Base-by-base conservation (phyloP, 2,797 vertebrate species). In the Hypotaenidia okinawae region DNA sequence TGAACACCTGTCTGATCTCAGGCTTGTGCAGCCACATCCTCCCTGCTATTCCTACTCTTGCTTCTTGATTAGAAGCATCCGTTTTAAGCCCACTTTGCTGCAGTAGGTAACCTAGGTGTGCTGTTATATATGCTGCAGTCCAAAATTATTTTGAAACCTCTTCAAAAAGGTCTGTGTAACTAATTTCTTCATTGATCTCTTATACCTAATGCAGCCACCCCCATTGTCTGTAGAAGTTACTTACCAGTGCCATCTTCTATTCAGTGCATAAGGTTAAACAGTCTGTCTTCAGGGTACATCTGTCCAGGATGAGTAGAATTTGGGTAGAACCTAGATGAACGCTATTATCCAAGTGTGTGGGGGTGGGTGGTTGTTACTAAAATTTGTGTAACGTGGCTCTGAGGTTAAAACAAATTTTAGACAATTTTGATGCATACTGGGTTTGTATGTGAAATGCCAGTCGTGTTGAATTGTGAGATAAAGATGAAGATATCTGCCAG, bases 401-500 rank as follows among this genome's bases (percentile, higher is more conserved):
- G 72, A 78, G 59, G 74, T 93, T 69, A 91, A 94, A 96, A 83
- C 4, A 58, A 93, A 90, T 45, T 69, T 35, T 67, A 45, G 72
- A 58, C 76, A 84, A 69, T 80, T 95, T 89, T 96, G 85, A 62
- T 79, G 95, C 94, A 93, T 85, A 27, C 32, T 93, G 84, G 78
- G 37, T 73, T 96, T 94, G 64, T 95, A 43, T 95, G 74, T 93
- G 59, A 95, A 92, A 91, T 96, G 86, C 55, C 89, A 85, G 21
- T 90, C 30, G 6, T 78, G 57, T 84, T 96, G 90, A 93, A 91
- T 57, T 89, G 51, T 92, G 91, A 95, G 93, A 78, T 76, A 73
- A 94, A 84, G 84, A 73, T 79, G 76, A 84, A 96, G 61, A 67
- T 80, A 55, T 8, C 49, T 95, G 47, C 75, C 59, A 27, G 32